phyloP scores from a whole-genome alignment of 2,797 vertebrate genomes.

The Rhinella marina region DNA sequence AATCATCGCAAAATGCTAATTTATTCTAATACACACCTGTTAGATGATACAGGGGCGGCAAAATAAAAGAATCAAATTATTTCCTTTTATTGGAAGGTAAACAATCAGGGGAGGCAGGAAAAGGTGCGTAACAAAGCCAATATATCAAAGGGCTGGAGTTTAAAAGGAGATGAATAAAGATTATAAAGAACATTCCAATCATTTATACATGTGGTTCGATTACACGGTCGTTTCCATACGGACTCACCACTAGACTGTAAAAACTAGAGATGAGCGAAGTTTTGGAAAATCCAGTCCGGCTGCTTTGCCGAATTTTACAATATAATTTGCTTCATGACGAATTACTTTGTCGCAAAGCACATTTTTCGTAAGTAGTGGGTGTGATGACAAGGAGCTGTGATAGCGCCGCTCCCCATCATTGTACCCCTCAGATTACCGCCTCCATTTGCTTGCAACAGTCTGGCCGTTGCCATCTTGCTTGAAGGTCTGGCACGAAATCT shows the following conservation, averaged over 20 bases:
- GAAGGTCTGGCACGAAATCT: too few species aligned
- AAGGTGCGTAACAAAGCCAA: constrained; percentile 36
- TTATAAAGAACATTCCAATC: constrained; percentile 33
- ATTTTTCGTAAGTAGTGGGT: too few species aligned
- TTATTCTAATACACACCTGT: constrained; percentile 63
- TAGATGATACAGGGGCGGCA: constrained; percentile 35
- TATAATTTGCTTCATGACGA: too few species aligned
- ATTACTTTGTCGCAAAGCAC: too few species aligned
- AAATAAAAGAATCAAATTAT: constrained; percentile 51
- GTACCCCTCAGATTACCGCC: too few species aligned
- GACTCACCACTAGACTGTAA: background rate
- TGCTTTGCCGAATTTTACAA: too few species aligned
- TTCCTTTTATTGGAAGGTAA: constrained; percentile 40
- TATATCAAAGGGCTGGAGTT: constrained; percentile 30
- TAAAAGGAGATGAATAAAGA: constrained; percentile 32
- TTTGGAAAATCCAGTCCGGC: too few species aligned
- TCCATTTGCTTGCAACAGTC: too few species aligned
- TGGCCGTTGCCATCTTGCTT: too few species aligned
- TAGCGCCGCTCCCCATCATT: too few species aligned
- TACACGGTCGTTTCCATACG: background rate
- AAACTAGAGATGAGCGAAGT: background rate
- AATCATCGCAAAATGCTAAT: constrained; percentile 54
- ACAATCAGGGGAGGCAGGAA: constrained; percentile 34
- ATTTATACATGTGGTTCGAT: constrained; percentile 8
- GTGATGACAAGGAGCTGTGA: too few species aligned